Base-by-base conservation (phyloP, 1,140 invertebrate species). In the Psix sp. region DNA sequence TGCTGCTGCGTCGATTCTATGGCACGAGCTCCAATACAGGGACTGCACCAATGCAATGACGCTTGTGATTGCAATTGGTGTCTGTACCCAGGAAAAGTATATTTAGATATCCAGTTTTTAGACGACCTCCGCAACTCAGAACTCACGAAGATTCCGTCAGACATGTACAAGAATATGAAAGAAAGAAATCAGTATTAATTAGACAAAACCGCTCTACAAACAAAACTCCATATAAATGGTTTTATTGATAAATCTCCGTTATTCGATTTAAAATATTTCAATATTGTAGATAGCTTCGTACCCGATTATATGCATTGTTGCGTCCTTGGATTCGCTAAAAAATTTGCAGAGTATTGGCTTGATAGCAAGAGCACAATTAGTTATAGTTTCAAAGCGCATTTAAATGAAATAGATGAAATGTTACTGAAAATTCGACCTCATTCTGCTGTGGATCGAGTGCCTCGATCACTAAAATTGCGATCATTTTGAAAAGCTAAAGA, bases 401-500 rank as follows among this genome's bases (percentile, higher is more conserved):
- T 51, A 7, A 14, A 21, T 11, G 14, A 43, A 18, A 39, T 60
- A 13, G 33, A 60, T 46, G 6, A 13, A 6, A 31, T 38, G 11
- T 13, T 60, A 5, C 18, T 26, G 17, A 33, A 36, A 5, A 51
- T 59, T 24, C 40, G 39, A 29, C 13, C 36, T 3, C 16, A 38
- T 16, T 6, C 3, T 5, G 13, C 36, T 38, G 36, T 38, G 6
- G 36, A 17, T 15, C 13, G 14, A 14, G 2, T 17, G 3, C 16
- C 36, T 14, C 11, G 36, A 7, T 38, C 36, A 15, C 11, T 72
- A 9, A 31, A 24, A n/a, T 36, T 17, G n/a, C 33, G 21, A 17
- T 46, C 43, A 2, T n/a, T 35, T 24, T 76, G 59, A 39, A 66
- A 71, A 31, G 67, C 59, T 0, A 66, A 56, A 20, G 62, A 76